Evolutionary conservation across 2,113 vertebrate genomes (phyloP), one percentile per base, ranked within the genome.

Genomic region (Oplegnathus fasciatus): DNA sequence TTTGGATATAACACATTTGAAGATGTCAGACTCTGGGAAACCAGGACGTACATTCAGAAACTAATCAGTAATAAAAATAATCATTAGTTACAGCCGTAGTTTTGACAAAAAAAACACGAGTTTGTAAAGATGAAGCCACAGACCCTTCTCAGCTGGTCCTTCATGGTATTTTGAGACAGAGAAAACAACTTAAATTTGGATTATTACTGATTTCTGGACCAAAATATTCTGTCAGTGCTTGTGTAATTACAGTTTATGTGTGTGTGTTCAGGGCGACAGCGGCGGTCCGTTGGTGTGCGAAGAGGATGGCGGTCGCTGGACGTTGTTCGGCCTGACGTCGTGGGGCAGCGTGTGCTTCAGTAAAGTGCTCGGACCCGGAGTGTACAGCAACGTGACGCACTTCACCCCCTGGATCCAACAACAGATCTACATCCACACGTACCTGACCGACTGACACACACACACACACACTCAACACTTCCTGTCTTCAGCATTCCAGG

Each of bases 291-390:
- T 99, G n/a, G 97, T 98, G 57, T 99, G 98, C 0, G 96, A 97
- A 91, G 91, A 93, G 17, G 28, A 2, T 14, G 1, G 54, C 8
- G 96, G 96, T 6, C 96, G 71, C 76, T 99, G 98, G 97, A 97
- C 96, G 22, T 81, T 99, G 86, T 98, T 97, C 88, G 98, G 98
- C 44, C 94, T 99, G 87, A 99, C 98, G 4, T 98, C 98, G 0
- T 99, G 97, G 97, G 98, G 98, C 75, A 97, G 97, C 0, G 96
- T 98, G 62, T 98, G 97, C 89, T 98, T 98, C 94, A 97, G 97
- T 84, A 98, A 97, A 87, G 95, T 97, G 28, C 92, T 97, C 64
- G 97, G 97, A 42, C 98, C 98, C 4, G 98, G 98, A 17, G 97
- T 99, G 66, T 99, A 99, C 85, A 97, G 97, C 91, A 99, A 99